Base-by-base conservation (phyloP, 23 tunicate species). In the Halocynthia aurantium region DNA sequence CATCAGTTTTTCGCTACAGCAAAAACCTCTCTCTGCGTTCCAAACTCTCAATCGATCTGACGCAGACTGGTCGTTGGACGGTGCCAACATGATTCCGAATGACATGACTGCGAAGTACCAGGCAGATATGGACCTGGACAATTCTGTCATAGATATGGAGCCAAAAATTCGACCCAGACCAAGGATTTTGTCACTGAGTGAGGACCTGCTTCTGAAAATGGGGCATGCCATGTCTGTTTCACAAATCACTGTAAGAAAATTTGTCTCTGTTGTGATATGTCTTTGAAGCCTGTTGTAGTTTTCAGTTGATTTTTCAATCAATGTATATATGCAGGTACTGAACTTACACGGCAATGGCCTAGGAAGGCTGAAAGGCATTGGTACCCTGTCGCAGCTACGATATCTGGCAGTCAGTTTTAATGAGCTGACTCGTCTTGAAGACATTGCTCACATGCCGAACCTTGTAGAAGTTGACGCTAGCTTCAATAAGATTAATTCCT, bases 301-400 rank as follows among this genome's bases (percentile, higher is more conserved):
- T n/a, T 58, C 64, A 58, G 18, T n/a, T 11, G 2, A 5, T 0
- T 20, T 11, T 13, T 58, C 12, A 10, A 57, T 13, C 63, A 15
- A 52, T 55, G 4, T 12, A 21, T 22, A 6, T 71, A 62, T n/a
- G 21, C 53, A 88, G 96, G 76, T 72, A 7, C 53, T 89, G 49
- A 92, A 92, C 76, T 84, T 92, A 7, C 98, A 92, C 60, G 92
- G 92, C 4, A 92, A 92, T 78, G 98, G 98, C 10, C 84, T 92
- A 50, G 84, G 78, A n/a, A 78, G 85, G 15, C 70, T 92, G 75
- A 84, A 84, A 69, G 92, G 98, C 49, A 65, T 92, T 22, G 63
- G 73, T 70, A 18, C 92, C 8, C 57, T 92, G 79, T 52, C 85
- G 11, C 98, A 92, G 71, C 80, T 92, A 11, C 67, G 69, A 20